Evolutionary conservation across 2,797 vertebrate genomes (phyloP).

Genomic region (Acomys russatus): DNA sequence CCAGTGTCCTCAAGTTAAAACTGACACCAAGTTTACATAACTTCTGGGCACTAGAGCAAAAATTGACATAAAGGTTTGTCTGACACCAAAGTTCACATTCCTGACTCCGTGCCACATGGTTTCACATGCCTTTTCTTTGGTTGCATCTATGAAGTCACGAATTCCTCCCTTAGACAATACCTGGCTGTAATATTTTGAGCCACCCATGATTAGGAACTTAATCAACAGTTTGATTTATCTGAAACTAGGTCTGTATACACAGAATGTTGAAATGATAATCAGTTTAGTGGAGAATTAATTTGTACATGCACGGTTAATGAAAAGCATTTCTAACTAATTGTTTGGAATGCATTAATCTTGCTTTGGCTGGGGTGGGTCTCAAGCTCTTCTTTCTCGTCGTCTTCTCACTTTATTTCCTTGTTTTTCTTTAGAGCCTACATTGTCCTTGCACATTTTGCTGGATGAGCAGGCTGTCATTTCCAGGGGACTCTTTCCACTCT

Average conservation of each 20-base stretch:
- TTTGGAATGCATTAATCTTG: neutral
- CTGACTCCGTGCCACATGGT: neutral
- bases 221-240: conserved; percentile 57
- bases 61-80: neutral
- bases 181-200: conserved; percentile 46
- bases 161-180: conserved; percentile 14
- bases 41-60: neutral
- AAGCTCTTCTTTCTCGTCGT: neutral
- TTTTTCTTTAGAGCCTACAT: conserved; percentile 21
- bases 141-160: neutral
- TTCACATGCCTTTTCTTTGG: neutral
- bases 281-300: conserved; percentile 38
- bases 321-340: conserved; percentile 7
- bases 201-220: conserved; percentile 30
- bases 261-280: conserved; percentile 56
- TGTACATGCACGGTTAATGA: conserved; percentile 11
- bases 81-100: neutral
- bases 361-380: neutral
- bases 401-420: neutral
- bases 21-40: neutral
- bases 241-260: conserved; percentile 36
- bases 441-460: conserved; percentile 47
- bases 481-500: conserved; percentile 58
- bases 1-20: conserved; percentile 11
- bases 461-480: conserved; percentile 72